A percentile compares a stretch with the other conserved stretches of the same genome.
These are phyloP conservation scores for Merodon equestris DNA, from an alignment of 2,888 invertebrate genomes.

Conservation along the genomic window DNA sequence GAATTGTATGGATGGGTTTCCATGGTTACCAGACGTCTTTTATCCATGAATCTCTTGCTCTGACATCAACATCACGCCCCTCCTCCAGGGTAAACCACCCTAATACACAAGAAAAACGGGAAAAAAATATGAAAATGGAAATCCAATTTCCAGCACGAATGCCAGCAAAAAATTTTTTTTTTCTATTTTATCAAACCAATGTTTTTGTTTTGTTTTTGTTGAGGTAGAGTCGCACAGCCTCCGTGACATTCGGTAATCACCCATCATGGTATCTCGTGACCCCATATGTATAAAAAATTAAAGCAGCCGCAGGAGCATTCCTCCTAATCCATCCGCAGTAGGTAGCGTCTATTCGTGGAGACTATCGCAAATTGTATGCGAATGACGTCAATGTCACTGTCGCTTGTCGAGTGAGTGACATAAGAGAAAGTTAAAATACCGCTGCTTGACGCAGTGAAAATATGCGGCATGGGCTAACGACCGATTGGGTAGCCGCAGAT, in stretches of 20 bases:
- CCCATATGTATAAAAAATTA: slow-evolving; percentile 56
- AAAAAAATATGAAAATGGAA: slow-evolving; percentile 43
- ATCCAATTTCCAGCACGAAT: slow-evolving; percentile 63
- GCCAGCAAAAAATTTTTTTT: slow-evolving; percentile 8
- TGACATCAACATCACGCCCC: slow-evolving; percentile 55
- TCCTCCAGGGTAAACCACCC: slow-evolving; percentile 56
- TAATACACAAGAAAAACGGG: background rate
- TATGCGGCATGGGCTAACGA: slow-evolving; percentile 49
- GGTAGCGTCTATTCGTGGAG: background rate
- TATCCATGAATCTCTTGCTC: slow-evolving; percentile 53
- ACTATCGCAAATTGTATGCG: background rate
- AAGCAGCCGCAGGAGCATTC: slow-evolving; percentile 18
- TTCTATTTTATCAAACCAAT: slow-evolving; percentile 10
- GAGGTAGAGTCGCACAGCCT: slow-evolving; percentile 52
- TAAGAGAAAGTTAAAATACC: slow-evolving; percentile 33
- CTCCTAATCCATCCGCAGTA: too few species aligned
- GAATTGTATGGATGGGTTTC: slow-evolving; percentile 56
- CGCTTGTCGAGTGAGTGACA: slow-evolving; percentile 11
- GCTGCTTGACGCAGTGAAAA: slow-evolving; percentile 22
- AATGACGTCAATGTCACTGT: slow-evolving; percentile 23
- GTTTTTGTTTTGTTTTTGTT: slow-evolving; percentile 15
- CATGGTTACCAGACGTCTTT: slow-evolving; percentile 67
- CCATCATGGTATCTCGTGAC: slow-evolving; percentile 56
- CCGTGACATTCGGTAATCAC: slow-evolving; percentile 55
- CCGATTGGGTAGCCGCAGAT: slow-evolving; percentile 36